Evolutionary conservation across 1,140 invertebrate species (phyloP), one percentile per base, ranked within the genome.

Genomic region (Listronotus bonariensis): DNA sequence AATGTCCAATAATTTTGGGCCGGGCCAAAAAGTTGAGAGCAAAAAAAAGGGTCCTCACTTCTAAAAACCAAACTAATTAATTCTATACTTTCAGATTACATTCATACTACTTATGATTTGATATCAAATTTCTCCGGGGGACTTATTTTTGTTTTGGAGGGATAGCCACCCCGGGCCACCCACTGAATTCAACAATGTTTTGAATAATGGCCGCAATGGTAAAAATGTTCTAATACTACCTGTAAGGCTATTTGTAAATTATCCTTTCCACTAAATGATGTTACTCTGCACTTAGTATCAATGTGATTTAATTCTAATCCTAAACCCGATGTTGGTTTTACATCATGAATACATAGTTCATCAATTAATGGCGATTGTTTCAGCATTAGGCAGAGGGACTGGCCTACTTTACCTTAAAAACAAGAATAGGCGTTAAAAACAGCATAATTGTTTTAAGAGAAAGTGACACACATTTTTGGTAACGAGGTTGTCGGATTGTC

Each of bases 281-380:
- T 84, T 1, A 93, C 86, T 78, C 89, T 91, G 65, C 85, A 86
- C 54, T 78, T 81, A 4, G 84, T 85, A 68, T 87, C 83, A 8
- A 87, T 81, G 42, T 86, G 82, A 67, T 80, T 84, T 6, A 87
- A 73, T 65, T 87, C 85, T 70, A 81, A 73, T n/a, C 81, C 82
- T n/a, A 84, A 78, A 12, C 82, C 81, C 14, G 77, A 76, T 4
- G 80, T 80, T 4, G 80, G 71, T 31, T 75, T 75, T 9, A 79
- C 71, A 71, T 87, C 85, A 58, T 84, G 85, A 15, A 87, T 62
- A 32, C 84, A 82, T 65, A 87, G 75, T 75, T 87, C 85, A 61
- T 87, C 85, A 53, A 87, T 79, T 51, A 86, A 68, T 3, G 82
- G 79, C 32, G 83, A 85, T 69, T 85, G 85, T 70, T 87, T 87